phyloP scores from a whole-genome alignment of 2,888 invertebrate genomes.

The Pediacus dermestoides region DNA sequence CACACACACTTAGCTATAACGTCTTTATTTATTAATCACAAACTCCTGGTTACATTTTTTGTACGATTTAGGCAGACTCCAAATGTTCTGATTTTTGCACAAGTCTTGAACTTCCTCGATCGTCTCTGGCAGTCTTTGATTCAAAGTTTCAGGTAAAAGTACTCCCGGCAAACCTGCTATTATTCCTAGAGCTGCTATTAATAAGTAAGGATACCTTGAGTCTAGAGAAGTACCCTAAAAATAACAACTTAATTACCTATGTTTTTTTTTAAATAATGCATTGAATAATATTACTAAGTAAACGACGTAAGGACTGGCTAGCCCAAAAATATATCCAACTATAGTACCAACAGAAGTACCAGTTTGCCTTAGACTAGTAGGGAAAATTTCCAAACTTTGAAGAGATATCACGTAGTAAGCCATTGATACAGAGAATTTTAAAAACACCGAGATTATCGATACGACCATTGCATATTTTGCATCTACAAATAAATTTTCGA shows the following conservation, averaged over 20 bases:
- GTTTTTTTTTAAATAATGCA: too few species aligned
- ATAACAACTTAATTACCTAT: conserved; percentile 5
- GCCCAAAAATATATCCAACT: conserved; percentile 54
- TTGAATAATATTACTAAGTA: conserved; percentile 50
- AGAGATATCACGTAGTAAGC: conserved; percentile 59
- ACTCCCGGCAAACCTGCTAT: conserved; percentile 51
- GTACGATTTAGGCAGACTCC: conserved; percentile 4
- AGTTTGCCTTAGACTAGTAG: conserved; percentile 63
- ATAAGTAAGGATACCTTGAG: conserved; percentile 42
- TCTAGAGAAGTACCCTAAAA: conserved; percentile 48
- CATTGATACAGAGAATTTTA: conserved; percentile 55
- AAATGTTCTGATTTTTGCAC: conserved; percentile 12
- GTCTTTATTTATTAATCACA: too few species aligned
- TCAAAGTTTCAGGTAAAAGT: conserved; percentile 62
- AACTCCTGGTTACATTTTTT: conserved; percentile 1
- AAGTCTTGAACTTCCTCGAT: conserved; percentile 56
- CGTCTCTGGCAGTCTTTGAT: conserved; percentile 61
- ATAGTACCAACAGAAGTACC: conserved; percentile 61
- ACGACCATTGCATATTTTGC: conserved; percentile 8
- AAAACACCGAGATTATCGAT: conserved; percentile 46
- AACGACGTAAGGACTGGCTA: conserved; percentile 60
- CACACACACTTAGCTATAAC: too few species aligned
- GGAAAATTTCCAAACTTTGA: conserved; percentile 64
- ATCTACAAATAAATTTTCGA: conserved; percentile 9
- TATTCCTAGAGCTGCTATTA: conserved; percentile 48